Evolutionary conservation across 1,140 invertebrate species (phyloP).

Genomic region (Aphelinus atriplicis): DNA sequence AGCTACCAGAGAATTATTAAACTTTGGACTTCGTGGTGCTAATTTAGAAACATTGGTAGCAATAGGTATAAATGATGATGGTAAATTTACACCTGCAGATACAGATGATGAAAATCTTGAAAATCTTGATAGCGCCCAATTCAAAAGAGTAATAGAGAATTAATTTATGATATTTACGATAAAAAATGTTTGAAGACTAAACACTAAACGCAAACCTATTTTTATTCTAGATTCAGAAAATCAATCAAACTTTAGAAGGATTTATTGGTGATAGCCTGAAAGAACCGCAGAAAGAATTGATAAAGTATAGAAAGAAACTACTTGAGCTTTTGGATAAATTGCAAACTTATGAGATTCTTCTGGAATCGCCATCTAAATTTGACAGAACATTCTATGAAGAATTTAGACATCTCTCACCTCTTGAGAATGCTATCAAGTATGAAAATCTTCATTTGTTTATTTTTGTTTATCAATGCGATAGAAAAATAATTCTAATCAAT

Average conservation of each 20-base stretch:
- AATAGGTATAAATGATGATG: constrained; percentile 61
- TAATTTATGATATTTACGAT: constrained; percentile 63
- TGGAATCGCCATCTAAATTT: constrained; percentile 58
- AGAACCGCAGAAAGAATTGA: constrained; percentile 70
- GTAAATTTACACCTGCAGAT: constrained; percentile 50
- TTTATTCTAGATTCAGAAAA: constrained; percentile 51
- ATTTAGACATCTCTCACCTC: constrained; percentile 69
- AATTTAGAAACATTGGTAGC: constrained; percentile 72
- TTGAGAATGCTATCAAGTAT: constrained; percentile 69
- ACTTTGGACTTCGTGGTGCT: constrained; percentile 79
- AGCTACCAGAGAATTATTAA: constrained; percentile 76
- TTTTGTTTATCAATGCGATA: constrained; percentile 37
- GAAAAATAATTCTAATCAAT: constrained; percentile 42
- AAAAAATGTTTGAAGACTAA: constrained; percentile 10
- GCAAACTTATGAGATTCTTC: constrained; percentile 73
- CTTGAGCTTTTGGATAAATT: constrained; percentile 74
- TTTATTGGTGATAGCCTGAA: constrained; percentile 63
- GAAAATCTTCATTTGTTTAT: not conserved
- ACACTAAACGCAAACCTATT: too few species aligned
- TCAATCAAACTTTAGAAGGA: constrained; percentile 53
- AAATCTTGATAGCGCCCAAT: constrained; percentile 45
- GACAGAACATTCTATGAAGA: constrained; percentile 70
- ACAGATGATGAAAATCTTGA: constrained; percentile 45
- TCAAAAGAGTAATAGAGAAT: constrained; percentile 39
- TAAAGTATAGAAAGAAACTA: constrained; percentile 69